Base-by-base conservation (phyloP, 2,797 vertebrate species). In the Labeo calbasu region DNA sequence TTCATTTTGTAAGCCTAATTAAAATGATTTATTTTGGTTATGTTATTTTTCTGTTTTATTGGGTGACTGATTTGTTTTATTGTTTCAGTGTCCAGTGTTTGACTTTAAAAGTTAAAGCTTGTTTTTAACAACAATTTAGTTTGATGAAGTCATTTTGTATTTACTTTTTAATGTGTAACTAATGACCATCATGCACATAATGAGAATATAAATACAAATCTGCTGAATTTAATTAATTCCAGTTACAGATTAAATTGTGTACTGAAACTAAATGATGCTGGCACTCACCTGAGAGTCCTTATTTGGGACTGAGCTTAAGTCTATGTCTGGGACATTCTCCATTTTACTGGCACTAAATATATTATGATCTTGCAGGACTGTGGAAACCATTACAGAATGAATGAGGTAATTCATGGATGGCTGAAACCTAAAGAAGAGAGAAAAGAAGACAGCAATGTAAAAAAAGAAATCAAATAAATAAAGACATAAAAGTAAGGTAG, bases 401-500 rank as follows among this genome's bases (percentile, higher is more conserved):
- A 40, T 72, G 57, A n/a, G 61, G 28, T 66, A n/a, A 77, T 69
- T 57, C 23, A 48, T 32, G 51, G 63, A 83, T 57, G 36, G 17
- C 40, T 87, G 57, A 61, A 71, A 88, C 77, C 43, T 19, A 19
- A 32, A 75, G 70, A 40, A 63, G 55, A 66, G 50, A 73, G 28
- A 25, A 66, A 83, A 73, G 59, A 43, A 50, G 65, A 85, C 23
- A 19, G 63, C 69, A 72, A 78, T 77, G 71, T 55, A 76, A 63
- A 75, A 32, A 28, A 46, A 79, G 43, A 11, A 77, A 79, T 51
- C 11, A 86, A 55, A 66, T 10, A 66, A 78, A 84, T 46, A 61
- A 79, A 83, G 9, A 55, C 21, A 83, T 79, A 57, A 83, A 81
- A 81, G 71, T 80, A 63, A 82, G 36, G n/a, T 23, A 81, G 59